Evolutionary conservation across 2,888 invertebrate species (phyloP).

Genomic region (Cistogaster globosa): DNA sequence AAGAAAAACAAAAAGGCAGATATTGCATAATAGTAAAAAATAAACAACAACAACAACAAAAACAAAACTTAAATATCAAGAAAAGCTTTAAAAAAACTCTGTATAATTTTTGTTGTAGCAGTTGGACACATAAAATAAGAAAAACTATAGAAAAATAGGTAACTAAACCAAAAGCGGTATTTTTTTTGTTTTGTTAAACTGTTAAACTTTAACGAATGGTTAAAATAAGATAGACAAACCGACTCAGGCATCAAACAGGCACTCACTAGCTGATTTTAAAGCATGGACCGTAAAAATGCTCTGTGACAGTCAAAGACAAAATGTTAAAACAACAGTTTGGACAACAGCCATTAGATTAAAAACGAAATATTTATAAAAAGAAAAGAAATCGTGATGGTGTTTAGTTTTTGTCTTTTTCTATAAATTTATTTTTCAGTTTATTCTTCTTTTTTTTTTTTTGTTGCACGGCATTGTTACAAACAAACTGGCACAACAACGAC

Average conservation of each 20-base stretch:
- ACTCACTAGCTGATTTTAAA: conserved; percentile 17
- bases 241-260: conserved; percentile 30
- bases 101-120: conserved; percentile 30
- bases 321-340: conserved; percentile 54
- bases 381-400: conserved; percentile 63
- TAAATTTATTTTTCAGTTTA: conserved; percentile 5
- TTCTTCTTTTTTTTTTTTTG: conserved; percentile 34
- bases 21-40: conserved; percentile 63
- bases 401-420: conserved; percentile 27
- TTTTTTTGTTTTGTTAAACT: conserved; percentile 24
- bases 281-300: conserved; percentile 53
- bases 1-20: conserved; percentile 38
- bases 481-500: conserved; percentile 9
- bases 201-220: conserved; percentile 36
- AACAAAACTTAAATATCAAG: conserved; percentile 50
- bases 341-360: conserved; percentile 50
- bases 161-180: conserved; percentile 62
- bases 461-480: conserved; percentile 39
- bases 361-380: conserved; percentile 15
- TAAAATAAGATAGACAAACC: conserved; percentile 15
- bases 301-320: conserved; percentile 61
- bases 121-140: conserved; percentile 47
- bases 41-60: not conserved
- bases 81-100: conserved; percentile 38
- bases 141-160: conserved; percentile 34